phyloP scores from a whole-genome alignment of 1,140 invertebrate genomes.

The Hormaphis cornu region DNA sequence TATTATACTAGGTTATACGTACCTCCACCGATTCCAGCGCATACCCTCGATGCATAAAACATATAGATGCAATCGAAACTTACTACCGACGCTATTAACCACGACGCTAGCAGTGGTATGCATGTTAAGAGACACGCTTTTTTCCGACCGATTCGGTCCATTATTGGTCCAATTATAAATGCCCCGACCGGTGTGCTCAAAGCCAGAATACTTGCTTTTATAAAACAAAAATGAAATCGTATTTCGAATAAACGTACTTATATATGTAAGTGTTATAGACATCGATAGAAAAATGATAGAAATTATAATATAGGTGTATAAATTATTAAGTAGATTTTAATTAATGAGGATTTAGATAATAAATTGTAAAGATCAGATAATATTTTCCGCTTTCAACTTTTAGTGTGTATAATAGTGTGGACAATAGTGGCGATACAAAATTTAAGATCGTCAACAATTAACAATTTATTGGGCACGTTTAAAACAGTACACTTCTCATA shows the following conservation, averaged over 20 bases:
- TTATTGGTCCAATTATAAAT: slow-evolving; percentile 47
- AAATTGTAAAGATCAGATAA: too few species aligned
- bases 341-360: too few species aligned
- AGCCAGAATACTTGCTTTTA: slow-evolving; percentile 48
- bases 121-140: slow-evolving; percentile 47
- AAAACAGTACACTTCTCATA: too few species aligned
- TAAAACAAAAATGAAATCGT: not conserved
- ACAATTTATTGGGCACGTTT: too few species aligned
- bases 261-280: slow-evolving; percentile 32
- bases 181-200: slow-evolving; percentile 49
- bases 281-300: slow-evolving; percentile 33
- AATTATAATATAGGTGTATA: not conserved
- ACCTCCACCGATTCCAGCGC: slow-evolving; percentile 47
- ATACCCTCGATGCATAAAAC: slow-evolving; percentile 45
- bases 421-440: too few species aligned
- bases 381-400: too few species aligned
- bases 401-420: too few species aligned
- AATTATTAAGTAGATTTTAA: not conserved
- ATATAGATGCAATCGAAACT: slow-evolving; percentile 18
- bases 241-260: slow-evolving; percentile 34
- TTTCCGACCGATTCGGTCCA: slow-evolving; percentile 57
- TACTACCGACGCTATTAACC: slow-evolving; percentile 43
- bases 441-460: too few species aligned
- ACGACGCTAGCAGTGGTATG: slow-evolving; percentile 52
- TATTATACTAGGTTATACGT: too few species aligned